Percentiles rank a stretch among this genome's conserved stretches.
These are phyloP conservation scores for Drosophila bipectinata DNA, from an alignment of 1,140 invertebrate genomes.

Conservation along the genomic window DNA sequence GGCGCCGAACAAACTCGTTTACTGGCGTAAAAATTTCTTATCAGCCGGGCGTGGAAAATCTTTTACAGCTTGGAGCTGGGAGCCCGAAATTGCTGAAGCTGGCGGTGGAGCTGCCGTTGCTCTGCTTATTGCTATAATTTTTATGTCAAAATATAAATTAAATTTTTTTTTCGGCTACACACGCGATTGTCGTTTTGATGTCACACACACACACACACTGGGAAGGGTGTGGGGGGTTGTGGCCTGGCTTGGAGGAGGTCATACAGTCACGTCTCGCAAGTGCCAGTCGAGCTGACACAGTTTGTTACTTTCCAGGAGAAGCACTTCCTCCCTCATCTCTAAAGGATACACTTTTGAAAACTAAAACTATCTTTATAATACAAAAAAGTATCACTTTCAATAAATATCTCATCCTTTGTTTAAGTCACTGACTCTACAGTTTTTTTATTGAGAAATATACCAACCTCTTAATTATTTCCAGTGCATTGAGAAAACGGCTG, in stretches of 20 bases:
- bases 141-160: slow-evolving; percentile 83
- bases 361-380: background rate
- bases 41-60: slow-evolving; percentile 32
- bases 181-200: slow-evolving; percentile 81
- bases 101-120: slow-evolving; percentile 12
- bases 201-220: slow-evolving; percentile 58
- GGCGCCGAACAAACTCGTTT: slow-evolving; percentile 40
- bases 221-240: background rate
- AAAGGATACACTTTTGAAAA: background rate
- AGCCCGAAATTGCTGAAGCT: background rate
- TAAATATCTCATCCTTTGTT: too few species aligned
- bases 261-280: slow-evolving; percentile 77
- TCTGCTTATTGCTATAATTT: slow-evolving; percentile 79
- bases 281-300: slow-evolving; percentile 78
- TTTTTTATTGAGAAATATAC: too few species aligned
- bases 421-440: too few species aligned
- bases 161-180: slow-evolving; percentile 74
- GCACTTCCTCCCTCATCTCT: slow-evolving; percentile 18
- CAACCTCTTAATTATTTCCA: background rate
- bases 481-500: slow-evolving; percentile 9
- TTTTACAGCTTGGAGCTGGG: slow-evolving; percentile 31
- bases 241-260: slow-evolving; percentile 40
- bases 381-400: too few species aligned
- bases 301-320: slow-evolving; percentile 77
- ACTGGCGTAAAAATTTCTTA: slow-evolving; percentile 55